Conservation (phyloP, 2,888 invertebrate species). For the Theretra japonica region DNA sequence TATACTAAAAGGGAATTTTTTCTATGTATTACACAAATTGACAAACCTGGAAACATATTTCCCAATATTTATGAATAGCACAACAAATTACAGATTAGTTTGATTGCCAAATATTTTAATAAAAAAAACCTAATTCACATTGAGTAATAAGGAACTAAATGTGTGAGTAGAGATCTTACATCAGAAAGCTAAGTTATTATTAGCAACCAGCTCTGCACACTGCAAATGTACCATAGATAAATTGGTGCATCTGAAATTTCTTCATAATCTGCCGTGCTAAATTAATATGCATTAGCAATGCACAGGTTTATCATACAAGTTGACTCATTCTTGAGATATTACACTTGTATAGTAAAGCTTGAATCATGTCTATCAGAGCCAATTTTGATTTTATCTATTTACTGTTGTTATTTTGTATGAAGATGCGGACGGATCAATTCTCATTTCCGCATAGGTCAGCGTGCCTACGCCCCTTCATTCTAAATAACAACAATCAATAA, state of each 20-base stretch:
- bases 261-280: conserved; percentile 9
- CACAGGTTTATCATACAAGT: not conserved
- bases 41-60: too few species aligned
- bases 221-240: conserved; percentile 19
- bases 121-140: not conserved
- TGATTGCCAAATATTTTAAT: not conserved
- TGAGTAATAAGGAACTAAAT: not conserved
- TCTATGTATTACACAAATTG: too few species aligned
- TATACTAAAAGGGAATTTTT: too few species aligned
- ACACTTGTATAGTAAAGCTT: not conserved
- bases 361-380: too few species aligned
- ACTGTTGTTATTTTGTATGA: too few species aligned
- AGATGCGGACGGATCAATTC: too few species aligned
- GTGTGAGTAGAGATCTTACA: not conserved
- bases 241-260: conserved; percentile 9
- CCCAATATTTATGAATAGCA: too few species aligned
- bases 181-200: not conserved
- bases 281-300: conserved; percentile 1
- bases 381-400: too few species aligned
- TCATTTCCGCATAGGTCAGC: too few species aligned
- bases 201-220: not conserved
- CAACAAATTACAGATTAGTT: too few species aligned
- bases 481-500: too few species aligned
- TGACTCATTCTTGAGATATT: not conserved
- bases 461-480: too few species aligned